A percentile compares a stretch with the other conserved stretches of the same genome.
These are phyloP conservation scores for Cynoglossus semilaevis DNA, from an alignment of 2,113 vertebrate species.

Conservation along the genomic window DNA sequence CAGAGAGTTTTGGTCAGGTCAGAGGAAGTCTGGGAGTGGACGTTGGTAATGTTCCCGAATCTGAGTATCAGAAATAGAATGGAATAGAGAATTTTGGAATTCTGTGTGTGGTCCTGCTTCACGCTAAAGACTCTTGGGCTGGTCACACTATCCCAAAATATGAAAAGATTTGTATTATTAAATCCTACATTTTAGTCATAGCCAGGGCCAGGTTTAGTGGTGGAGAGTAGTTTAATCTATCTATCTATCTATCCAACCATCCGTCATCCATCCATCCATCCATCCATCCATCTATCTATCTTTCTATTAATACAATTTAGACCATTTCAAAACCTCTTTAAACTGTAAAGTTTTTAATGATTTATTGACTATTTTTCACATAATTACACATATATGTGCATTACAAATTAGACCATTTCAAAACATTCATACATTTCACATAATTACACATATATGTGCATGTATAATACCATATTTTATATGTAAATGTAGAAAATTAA, in stretches of 20 bases:
- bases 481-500: too few species aligned
- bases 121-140: constrained; percentile 5
- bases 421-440: too few species aligned
- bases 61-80: neutral
- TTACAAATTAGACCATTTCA: too few species aligned
- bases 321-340: too few species aligned
- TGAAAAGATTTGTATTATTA: constrained; percentile 10
- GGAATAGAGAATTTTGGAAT: neutral
- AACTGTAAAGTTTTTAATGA: too few species aligned
- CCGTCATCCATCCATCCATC: too few species aligned
- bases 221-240: constrained; percentile 7
- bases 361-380: too few species aligned
- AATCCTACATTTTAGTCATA: neutral
- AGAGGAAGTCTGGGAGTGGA: constrained; percentile 4
- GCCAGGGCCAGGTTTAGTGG: constrained; percentile 7
- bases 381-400: too few species aligned
- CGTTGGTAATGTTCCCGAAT: constrained; percentile 14
- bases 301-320: neutral
- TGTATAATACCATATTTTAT: too few species aligned
- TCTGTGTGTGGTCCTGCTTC: constrained; percentile 17
- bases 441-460: too few species aligned
- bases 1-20: constrained; percentile 14
- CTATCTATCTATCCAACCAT: too few species aligned
- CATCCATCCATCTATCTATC: neutral
- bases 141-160: constrained; percentile 5